Evolutionary conservation across 1,140 invertebrate genomes (phyloP).

Genomic region (Mizuhopecten yessoensis): DNA sequence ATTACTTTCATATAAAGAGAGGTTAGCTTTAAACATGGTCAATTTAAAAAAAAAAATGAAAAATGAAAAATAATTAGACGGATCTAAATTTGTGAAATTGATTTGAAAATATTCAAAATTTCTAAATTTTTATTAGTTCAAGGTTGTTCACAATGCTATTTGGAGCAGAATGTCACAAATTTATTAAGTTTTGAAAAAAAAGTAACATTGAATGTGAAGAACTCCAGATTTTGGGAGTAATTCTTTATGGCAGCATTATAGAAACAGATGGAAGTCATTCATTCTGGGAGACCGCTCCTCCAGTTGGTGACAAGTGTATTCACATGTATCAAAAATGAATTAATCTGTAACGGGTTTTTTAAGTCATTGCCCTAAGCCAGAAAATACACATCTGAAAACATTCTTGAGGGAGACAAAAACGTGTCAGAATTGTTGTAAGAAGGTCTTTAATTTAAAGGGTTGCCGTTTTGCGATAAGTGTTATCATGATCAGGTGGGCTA

Average conservation of each 20-base stretch:
- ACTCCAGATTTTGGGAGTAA: background rate
- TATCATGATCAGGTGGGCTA: too few species aligned
- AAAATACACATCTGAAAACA: background rate
- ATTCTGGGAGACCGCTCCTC: background rate
- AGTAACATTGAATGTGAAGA: background rate
- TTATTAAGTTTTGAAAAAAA: background rate
- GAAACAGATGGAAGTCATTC: background rate
- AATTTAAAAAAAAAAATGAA: too few species aligned
- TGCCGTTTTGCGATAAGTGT: too few species aligned
- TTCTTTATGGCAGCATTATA: background rate
- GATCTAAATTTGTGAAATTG: too few species aligned
- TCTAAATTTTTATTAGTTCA: background rate
- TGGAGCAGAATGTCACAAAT: constrained; percentile 3
- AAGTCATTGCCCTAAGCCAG: background rate
- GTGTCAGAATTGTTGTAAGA: too few species aligned
- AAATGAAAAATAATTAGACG: too few species aligned
- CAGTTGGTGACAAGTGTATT: background rate
- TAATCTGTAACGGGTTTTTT: background rate
- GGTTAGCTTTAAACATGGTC: too few species aligned
- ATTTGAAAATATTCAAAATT: background rate
- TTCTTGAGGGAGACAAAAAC: too few species aligned
- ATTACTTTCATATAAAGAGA: too few species aligned
- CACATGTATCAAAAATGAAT: background rate
- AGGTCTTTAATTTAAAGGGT: too few species aligned
- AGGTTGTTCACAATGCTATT: background rate